Percentiles rank a stretch among this genome's conserved stretches.
Evolutionary conservation across 2,888 invertebrate genomes (phyloP).

Genomic region (Scrobipalpa costella): DNA sequence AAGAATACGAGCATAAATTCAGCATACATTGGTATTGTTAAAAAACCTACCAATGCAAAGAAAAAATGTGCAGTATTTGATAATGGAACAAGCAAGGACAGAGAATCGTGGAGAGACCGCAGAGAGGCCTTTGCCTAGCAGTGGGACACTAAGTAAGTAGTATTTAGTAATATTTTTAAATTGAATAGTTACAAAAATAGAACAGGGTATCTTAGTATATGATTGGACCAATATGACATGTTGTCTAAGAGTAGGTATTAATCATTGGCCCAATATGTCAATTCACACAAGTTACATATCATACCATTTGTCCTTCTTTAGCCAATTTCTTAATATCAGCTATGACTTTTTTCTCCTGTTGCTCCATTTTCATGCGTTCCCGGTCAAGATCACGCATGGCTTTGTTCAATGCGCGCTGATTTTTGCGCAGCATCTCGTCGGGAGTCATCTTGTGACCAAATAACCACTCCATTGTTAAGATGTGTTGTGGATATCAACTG

Average conservation of each 20-base stretch:
- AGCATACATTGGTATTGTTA: neutral
- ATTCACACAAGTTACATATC: neutral
- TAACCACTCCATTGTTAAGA: slow-evolving; percentile 90
- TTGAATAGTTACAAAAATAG: too few species aligned
- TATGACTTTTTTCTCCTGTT: slow-evolving; percentile 99
- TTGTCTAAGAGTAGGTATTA: too few species aligned
- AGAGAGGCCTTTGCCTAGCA: too few species aligned
- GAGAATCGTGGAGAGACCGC: too few species aligned
- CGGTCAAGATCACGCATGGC: slow-evolving; percentile 99
- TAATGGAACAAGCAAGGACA: too few species aligned
- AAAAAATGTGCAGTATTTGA: too few species aligned
- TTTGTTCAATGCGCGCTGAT: slow-evolving; percentile 98
- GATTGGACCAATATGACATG: too few species aligned
- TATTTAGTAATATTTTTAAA: too few species aligned
- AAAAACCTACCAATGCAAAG: neutral
- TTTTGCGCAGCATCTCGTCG: slow-evolving; percentile 98
- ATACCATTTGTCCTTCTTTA: slow-evolving; percentile 98
- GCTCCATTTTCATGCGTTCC: slow-evolving; percentile 97
- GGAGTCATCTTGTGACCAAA: slow-evolving; percentile 98
- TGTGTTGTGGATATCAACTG: neutral
- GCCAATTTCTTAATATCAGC: slow-evolving; percentile 99
- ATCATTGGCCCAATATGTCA: too few species aligned
- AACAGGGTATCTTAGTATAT: too few species aligned
- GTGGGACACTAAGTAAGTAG: too few species aligned
- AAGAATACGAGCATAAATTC: too few species aligned